Evolutionary conservation across 2,113 vertebrate genomes (phyloP).

Genomic region (Rousettus leschenaultii): DNA sequence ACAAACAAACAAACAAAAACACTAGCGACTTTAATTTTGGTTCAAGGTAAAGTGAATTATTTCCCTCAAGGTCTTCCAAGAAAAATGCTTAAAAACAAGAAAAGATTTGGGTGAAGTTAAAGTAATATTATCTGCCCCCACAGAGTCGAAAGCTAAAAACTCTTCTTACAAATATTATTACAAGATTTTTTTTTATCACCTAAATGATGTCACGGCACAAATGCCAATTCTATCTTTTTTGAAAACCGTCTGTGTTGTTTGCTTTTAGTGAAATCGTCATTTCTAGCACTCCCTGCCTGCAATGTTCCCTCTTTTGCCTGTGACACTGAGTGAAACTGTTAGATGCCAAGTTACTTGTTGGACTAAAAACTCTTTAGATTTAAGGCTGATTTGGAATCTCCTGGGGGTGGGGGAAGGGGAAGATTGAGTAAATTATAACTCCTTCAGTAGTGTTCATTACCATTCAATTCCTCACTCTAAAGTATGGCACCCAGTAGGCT

Average conservation of each 20-base stretch:
- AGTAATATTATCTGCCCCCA: neutral
- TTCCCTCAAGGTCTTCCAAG: neutral
- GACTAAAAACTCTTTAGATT: neutral
- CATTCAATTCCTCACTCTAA: neutral
- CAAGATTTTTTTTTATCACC: neutral
- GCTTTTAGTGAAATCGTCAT: conserved; percentile 15
- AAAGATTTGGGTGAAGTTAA: neutral
- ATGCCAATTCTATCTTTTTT: neutral
- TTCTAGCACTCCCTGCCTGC: neutral
- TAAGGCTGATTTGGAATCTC: neutral
- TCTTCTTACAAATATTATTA: neutral
- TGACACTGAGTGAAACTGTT: conserved; percentile 6
- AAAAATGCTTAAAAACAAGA: conserved; percentile 24
- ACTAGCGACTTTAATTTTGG: neutral
- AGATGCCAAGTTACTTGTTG: neutral
- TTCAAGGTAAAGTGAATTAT: neutral
- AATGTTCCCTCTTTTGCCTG: conserved; percentile 31
- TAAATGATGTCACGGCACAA: neutral
- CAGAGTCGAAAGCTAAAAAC: conserved; percentile 15
- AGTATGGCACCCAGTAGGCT: neutral
- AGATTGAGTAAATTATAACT: neutral
- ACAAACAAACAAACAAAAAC: neutral
- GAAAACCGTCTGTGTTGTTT: neutral
- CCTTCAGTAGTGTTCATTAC: neutral
- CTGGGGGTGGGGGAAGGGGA: neutral